Conservation (phyloP, 2,113 vertebrate genomes). For the Narcine bancroftii region DNA sequence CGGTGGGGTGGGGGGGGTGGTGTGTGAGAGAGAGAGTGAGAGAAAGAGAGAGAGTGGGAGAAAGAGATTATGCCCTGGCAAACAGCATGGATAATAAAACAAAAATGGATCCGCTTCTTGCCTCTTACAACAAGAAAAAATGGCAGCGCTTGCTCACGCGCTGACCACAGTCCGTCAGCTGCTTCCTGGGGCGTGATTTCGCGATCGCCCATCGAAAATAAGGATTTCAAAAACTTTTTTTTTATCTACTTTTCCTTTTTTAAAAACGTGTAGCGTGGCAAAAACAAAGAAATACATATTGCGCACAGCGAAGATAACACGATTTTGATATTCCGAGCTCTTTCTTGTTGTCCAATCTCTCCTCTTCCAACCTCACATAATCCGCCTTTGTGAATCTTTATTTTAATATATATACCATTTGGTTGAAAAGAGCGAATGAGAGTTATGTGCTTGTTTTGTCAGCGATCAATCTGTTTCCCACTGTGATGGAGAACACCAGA, state of each 20-base stretch:
- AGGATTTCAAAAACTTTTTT: slow-evolving; percentile 26
- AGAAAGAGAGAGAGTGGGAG: slow-evolving; percentile 42
- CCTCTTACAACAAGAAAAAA: slow-evolving; percentile 23
- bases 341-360: neutral
- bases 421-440: slow-evolving; percentile 24
- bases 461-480: slow-evolving; percentile 28
- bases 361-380: neutral
- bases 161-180: neutral
- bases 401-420: slow-evolving; percentile 8
- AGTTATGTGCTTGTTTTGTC: slow-evolving; percentile 28
- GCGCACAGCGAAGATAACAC: neutral
- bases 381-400: slow-evolving; percentile 29
- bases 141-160: slow-evolving; percentile 12
- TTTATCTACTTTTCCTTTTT: slow-evolving; percentile 25
- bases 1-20: slow-evolving; percentile 38
- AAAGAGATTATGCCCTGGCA: slow-evolving; percentile 45
- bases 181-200: neutral
- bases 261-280: neutral
- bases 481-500: slow-evolving; percentile 16
- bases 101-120: slow-evolving; percentile 58
- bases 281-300: slow-evolving; percentile 20
- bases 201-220: neutral
- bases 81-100: slow-evolving; percentile 55
- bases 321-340: neutral
- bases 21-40: slow-evolving; percentile 37